Conservation (phyloP, 2,888 invertebrate genomes). For the Drosophila fulvimacula region DNA sequence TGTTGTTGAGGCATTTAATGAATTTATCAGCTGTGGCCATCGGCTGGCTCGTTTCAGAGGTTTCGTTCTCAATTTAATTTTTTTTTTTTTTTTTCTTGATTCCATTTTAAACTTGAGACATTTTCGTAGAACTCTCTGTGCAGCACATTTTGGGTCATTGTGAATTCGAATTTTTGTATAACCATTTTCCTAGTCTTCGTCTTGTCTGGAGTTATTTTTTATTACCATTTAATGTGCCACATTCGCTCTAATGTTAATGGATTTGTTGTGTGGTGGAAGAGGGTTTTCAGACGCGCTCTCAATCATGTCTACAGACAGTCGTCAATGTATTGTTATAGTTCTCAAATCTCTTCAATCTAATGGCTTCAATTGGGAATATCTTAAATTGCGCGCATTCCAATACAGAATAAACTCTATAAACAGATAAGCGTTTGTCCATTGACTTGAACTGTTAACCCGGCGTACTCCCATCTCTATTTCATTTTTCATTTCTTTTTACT, state of each 20-base stretch:
- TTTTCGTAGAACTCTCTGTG: conserved; percentile 49
- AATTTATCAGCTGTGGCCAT: conserved; percentile 77
- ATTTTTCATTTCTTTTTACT: neutral
- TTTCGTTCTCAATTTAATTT: conserved; percentile 6
- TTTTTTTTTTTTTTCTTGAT: conserved; percentile 15
- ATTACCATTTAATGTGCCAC: conserved; percentile 65
- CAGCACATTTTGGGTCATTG: conserved; percentile 41
- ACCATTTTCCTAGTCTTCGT: conserved; percentile 2
- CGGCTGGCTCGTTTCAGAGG: conserved; percentile 39
- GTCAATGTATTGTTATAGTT: conserved; percentile 32
- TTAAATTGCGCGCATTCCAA: conserved; percentile 37
- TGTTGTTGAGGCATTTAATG: conserved; percentile 64
- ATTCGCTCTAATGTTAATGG: conserved; percentile 57
- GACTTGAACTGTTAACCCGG: neutral
- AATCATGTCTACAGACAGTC: conserved; percentile 52
- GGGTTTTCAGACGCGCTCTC: conserved; percentile 32
- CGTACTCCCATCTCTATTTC: neutral
- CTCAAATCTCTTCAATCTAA: conserved; percentile 36
- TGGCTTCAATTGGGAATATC: conserved; percentile 44
- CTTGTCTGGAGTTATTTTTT: conserved; percentile 35
- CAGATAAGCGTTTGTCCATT: conserved; percentile 2
- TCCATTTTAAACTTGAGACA: conserved; percentile 46
- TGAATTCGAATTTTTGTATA: conserved; percentile 47
- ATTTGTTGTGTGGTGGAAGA: conserved; percentile 37
- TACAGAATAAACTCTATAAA: conserved; percentile 34